phyloP scores from a whole-genome alignment of 2,888 invertebrate genomes.

The Amiota minor region DNA sequence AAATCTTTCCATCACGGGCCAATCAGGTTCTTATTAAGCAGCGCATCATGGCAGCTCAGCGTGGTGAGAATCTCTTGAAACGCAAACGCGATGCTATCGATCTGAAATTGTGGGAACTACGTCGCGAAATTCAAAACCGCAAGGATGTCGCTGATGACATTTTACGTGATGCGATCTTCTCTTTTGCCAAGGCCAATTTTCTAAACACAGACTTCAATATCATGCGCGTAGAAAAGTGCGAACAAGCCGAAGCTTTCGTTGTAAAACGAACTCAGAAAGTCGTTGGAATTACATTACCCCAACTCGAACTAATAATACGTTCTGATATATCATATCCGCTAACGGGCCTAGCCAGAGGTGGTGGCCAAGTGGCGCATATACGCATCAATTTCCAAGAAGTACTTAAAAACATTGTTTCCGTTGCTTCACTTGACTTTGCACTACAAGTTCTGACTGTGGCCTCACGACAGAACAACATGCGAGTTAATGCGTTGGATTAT shows the following conservation, averaged over 20 bases:
- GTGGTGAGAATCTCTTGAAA: slow-evolving; percentile 61
- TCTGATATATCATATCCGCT: slow-evolving; percentile 44
- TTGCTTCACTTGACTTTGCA: slow-evolving; percentile 59
- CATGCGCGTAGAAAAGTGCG: slow-evolving; percentile 45
- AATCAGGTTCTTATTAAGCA: slow-evolving; percentile 61
- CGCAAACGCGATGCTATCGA: slow-evolving; percentile 68
- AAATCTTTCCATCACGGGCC: slow-evolving; percentile 64
- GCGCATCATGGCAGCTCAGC: slow-evolving; percentile 55
- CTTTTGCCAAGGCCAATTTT: slow-evolving; percentile 63
- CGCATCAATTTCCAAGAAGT: slow-evolving; percentile 52
- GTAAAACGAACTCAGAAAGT: slow-evolving; percentile 49
- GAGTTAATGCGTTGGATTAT: slow-evolving; percentile 67
- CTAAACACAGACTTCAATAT: slow-evolving; percentile 61
- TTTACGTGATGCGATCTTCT: slow-evolving; percentile 60
- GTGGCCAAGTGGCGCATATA: slow-evolving; percentile 58
- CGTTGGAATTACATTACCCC: slow-evolving; percentile 58
- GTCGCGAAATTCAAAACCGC: slow-evolving; percentile 33
- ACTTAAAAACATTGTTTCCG: slow-evolving; percentile 45
- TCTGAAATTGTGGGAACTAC: slow-evolving; percentile 58
- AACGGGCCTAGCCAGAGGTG: slow-evolving; percentile 63
- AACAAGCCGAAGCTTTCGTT: slow-evolving; percentile 47
- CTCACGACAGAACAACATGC: slow-evolving; percentile 61
- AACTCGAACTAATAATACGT: slow-evolving; percentile 48
- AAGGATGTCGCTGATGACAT: slow-evolving; percentile 38
- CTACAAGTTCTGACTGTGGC: slow-evolving; percentile 46